phyloP scores from a whole-genome alignment of 2,888 invertebrate genomes.

The Drosophila siamana region DNA sequence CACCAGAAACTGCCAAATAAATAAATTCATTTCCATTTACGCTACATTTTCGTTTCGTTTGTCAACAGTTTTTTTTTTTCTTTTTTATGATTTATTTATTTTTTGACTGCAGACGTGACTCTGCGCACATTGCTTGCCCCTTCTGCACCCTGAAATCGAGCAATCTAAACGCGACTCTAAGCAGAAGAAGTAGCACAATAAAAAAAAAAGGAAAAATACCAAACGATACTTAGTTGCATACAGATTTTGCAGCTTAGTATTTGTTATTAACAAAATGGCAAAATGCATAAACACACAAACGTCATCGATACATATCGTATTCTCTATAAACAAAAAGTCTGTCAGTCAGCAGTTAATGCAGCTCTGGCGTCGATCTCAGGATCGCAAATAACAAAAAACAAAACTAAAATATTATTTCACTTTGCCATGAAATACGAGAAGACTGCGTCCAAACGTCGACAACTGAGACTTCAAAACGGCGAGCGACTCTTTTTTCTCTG shows the following conservation, averaged over 20 bases:
- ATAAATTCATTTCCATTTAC: slow-evolving; percentile 16
- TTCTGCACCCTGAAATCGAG: not conserved
- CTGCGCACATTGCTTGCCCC: slow-evolving; percentile 9
- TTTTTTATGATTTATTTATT: not conserved
- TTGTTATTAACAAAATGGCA: slow-evolving; percentile 2
- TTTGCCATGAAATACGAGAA: slow-evolving; percentile 35
- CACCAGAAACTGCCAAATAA: slow-evolving; percentile 1
- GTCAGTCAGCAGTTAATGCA: slow-evolving; percentile 22
- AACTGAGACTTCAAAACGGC: slow-evolving; percentile 2
- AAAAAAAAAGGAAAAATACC: not conserved
- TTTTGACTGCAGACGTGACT: slow-evolving; percentile 26
- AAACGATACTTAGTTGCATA: slow-evolving; percentile 9
- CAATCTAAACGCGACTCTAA: not conserved
- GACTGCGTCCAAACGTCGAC: slow-evolving; percentile 3
- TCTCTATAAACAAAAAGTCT: slow-evolving; percentile 31
- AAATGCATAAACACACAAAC: slow-evolving; percentile 13
- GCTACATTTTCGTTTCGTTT: slow-evolving; percentile 19
- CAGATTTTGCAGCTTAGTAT: slow-evolving; percentile 11
- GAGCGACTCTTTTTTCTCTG: not conserved
- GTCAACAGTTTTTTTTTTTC: slow-evolving; percentile 19
- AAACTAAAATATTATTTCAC: not conserved
- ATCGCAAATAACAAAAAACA: not conserved
- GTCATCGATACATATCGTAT: slow-evolving; percentile 26
- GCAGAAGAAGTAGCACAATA: not conserved
- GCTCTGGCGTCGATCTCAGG: not conserved